Evolutionary conservation across 2,888 invertebrate genomes (phyloP).

Genomic region (Drosophila setosimentum): DNA sequence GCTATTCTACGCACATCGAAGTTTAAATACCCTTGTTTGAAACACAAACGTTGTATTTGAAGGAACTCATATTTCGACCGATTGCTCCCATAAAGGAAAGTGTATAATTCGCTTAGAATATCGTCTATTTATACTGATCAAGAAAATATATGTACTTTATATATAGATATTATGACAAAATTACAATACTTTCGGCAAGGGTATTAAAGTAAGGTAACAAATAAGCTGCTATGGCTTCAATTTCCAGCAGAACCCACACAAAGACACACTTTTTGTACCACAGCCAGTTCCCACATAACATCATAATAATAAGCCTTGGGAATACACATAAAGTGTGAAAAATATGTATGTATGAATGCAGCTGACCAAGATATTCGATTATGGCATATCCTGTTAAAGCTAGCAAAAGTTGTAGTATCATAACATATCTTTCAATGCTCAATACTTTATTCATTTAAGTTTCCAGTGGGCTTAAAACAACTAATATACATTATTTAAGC

Average conservation of each 20-base stretch:
- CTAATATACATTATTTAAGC: background rate
- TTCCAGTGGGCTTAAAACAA: background rate
- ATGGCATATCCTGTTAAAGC: constrained; percentile 17
- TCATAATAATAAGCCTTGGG: constrained; percentile 69
- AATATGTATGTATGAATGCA: constrained; percentile 25
- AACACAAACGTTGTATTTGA: background rate
- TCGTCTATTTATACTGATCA: background rate
- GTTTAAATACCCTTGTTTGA: background rate
- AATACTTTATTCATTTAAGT: background rate
- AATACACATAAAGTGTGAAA: constrained; percentile 44
- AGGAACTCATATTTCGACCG: background rate
- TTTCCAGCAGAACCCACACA: constrained; percentile 12
- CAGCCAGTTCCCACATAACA: constrained; percentile 46
- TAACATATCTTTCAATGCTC: background rate
- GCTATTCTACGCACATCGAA: background rate
- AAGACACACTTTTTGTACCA: background rate
- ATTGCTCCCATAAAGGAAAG: background rate
- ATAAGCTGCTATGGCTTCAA: constrained; percentile 43
- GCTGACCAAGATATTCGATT: background rate
- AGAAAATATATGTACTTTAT: background rate
- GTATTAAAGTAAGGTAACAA: constrained; percentile 17
- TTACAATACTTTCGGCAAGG: background rate
- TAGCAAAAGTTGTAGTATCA: background rate
- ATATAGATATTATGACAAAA: background rate
- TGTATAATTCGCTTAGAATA: background rate